Conservation (phyloP, 2,797 vertebrate genomes). For the Myotis findleyi region DNA sequence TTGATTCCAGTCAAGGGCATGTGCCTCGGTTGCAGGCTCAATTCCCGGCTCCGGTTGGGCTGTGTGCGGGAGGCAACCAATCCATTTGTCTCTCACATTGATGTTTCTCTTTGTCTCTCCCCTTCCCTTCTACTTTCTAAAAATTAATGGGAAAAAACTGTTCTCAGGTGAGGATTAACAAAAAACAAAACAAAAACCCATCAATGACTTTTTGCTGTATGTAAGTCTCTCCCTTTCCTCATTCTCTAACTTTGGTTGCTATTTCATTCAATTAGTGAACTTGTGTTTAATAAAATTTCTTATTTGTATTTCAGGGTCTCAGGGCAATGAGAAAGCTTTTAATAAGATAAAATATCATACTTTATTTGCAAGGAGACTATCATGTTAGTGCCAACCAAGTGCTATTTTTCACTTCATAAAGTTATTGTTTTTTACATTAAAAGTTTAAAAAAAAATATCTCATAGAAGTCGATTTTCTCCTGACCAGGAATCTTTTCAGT, state of each 20-base stretch:
- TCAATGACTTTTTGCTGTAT: neutral
- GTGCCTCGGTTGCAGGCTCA: no score
- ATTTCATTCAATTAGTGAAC: conserved; percentile 14
- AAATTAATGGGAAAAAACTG: no score
- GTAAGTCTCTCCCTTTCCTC: neutral
- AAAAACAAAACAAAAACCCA: neutral
- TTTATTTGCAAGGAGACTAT: neutral
- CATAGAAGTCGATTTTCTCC: neutral
- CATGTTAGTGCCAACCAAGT: neutral
- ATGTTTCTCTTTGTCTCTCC: no score
- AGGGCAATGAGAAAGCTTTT: conserved; percentile 7
- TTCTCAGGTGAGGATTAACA: no score
- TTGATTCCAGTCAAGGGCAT: no score
- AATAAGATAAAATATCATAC: conserved; percentile 2
- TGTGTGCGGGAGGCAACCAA: no score
- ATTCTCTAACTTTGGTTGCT: neutral
- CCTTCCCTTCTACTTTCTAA: no score
- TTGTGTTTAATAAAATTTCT: neutral
- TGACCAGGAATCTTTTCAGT: neutral
- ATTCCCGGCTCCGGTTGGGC: no score
- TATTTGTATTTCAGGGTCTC: conserved; percentile 14
- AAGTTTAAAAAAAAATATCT: neutral
- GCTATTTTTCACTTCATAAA: neutral
- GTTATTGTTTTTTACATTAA: conserved; percentile 19
- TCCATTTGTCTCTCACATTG: no score